Conservation (phyloP, 2,888 invertebrate genomes). For the Amphipyra berbera region DNA sequence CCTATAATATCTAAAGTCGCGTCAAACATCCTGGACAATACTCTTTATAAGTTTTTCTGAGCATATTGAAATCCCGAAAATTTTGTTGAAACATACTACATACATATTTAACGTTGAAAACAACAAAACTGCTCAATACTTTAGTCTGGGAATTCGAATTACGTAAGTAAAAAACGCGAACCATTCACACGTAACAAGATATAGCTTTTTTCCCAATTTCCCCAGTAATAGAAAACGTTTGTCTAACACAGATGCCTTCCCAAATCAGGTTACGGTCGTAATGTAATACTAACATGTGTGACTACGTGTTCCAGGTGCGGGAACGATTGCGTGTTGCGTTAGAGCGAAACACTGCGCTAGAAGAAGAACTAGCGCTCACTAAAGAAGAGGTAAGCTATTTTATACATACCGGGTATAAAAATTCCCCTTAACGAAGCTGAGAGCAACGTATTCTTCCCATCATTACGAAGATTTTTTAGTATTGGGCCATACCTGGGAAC, state of each 20-base stretch:
- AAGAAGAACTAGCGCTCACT: constrained; percentile 98
- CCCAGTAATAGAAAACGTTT: constrained; percentile 19
- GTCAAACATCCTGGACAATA: too few species aligned
- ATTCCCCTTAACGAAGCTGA: too few species aligned
- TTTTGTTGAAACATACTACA: too few species aligned
- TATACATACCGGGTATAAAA: not conserved
- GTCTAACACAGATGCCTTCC: constrained; percentile 2
- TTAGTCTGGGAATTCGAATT: not conserved
- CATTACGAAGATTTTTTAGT: too few species aligned
- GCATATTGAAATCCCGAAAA: too few species aligned
- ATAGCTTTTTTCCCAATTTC: constrained; percentile 16
- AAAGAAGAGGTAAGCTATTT: constrained; percentile 96
- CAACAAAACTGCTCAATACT: not conserved
- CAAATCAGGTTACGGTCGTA: constrained; percentile 13
- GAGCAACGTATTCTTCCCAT: too few species aligned
- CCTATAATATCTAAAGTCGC: too few species aligned
- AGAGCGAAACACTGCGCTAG: constrained; percentile 98
- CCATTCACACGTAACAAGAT: constrained; percentile 10
- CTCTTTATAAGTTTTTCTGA: too few species aligned
- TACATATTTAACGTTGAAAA: not conserved
- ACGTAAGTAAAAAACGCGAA: not conserved
- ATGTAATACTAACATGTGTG: constrained; percentile 9
- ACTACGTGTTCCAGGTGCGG: constrained; percentile 92
- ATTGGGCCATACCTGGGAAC: too few species aligned
- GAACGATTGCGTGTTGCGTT: constrained; percentile 98